phyloP scores from a whole-genome alignment of 2,797 vertebrate genomes.

The Sciurus vulgaris region DNA sequence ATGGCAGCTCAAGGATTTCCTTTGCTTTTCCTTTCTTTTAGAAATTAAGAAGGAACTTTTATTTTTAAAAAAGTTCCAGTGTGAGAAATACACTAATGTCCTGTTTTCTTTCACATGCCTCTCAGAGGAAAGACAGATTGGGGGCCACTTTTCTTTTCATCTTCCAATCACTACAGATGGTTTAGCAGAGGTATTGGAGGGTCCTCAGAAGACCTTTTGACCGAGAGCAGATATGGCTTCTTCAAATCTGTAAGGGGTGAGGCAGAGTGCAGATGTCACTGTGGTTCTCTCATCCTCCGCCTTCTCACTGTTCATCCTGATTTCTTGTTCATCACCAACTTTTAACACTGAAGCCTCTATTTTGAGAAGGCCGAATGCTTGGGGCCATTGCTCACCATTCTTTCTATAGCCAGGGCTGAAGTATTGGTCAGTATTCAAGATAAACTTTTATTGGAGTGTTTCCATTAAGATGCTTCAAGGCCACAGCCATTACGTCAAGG shows the following conservation, averaged over 20 bases:
- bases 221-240: slow-evolving; percentile 34
- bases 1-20: not conserved
- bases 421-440: slow-evolving; percentile 68
- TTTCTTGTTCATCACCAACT: slow-evolving; percentile 56
- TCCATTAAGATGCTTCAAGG: slow-evolving; percentile 72
- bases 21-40: slow-evolving; percentile 22
- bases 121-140: not conserved
- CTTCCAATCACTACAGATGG: not conserved
- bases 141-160: not conserved
- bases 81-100: not conserved
- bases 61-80: slow-evolving; percentile 44
- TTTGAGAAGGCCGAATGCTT: not conserved
- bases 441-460: slow-evolving; percentile 79
- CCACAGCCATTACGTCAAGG: slow-evolving; percentile 66
- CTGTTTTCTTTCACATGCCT: not conserved
- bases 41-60: slow-evolving; percentile 29
- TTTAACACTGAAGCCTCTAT: slow-evolving; percentile 54
- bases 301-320: slow-evolving; percentile 17
- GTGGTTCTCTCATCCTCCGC: slow-evolving; percentile 13
- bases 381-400: not conserved
- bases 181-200: not conserved
- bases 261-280: not conserved
- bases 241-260: slow-evolving; percentile 18
- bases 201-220: slow-evolving; percentile 29
- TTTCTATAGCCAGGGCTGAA: not conserved